phyloP scores from a whole-genome alignment of 2,888 invertebrate species.

The Penaeus monodon region DNA sequence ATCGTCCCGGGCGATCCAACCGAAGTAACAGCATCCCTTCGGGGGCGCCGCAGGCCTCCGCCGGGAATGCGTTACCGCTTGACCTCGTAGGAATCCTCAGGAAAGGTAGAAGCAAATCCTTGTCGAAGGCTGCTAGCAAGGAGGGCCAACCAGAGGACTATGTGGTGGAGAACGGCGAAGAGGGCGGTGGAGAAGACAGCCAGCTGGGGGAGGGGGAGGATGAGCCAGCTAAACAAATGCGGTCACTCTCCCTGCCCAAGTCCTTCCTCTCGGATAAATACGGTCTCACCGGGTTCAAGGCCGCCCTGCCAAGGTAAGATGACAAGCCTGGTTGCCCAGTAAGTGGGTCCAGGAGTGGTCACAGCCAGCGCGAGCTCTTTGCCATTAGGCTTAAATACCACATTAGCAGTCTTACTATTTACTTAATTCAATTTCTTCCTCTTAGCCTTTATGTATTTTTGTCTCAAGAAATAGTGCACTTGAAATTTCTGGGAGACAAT shows the following conservation, averaged over 20 bases:
- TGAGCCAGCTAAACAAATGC: conserved; percentile 69
- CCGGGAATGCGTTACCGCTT: conserved; percentile 38
- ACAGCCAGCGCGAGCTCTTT: too few relatives aligned
- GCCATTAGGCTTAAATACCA: too few relatives aligned
- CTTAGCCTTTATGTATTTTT: too few relatives aligned
- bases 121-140: conserved; percentile 13
- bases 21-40: conserved; percentile 61
- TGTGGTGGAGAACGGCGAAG: conserved; percentile 68
- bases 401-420: too few relatives aligned
- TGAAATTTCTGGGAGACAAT: too few relatives aligned
- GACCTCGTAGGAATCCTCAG: conserved; percentile 54
- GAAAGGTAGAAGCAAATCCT: conserved; percentile 35
- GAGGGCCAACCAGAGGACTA: conserved; percentile 61
- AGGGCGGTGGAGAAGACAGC: conserved; percentile 63
- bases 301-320: conserved; percentile 66
- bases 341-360: too few relatives aligned
- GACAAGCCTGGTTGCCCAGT: not conserved
- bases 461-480: too few relatives aligned
- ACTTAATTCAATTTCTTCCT: too few relatives aligned
- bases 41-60: conserved; percentile 28
- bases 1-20: conserved; percentile 44
- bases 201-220: conserved; percentile 67
- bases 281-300: conserved; percentile 65
- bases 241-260: conserved; percentile 74
- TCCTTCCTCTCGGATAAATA: conserved; percentile 72